These are phyloP conservation scores for Chelidonichthys spinosus DNA, from an alignment of 2,797 vertebrate species.

Conservation along the genomic window DNA sequence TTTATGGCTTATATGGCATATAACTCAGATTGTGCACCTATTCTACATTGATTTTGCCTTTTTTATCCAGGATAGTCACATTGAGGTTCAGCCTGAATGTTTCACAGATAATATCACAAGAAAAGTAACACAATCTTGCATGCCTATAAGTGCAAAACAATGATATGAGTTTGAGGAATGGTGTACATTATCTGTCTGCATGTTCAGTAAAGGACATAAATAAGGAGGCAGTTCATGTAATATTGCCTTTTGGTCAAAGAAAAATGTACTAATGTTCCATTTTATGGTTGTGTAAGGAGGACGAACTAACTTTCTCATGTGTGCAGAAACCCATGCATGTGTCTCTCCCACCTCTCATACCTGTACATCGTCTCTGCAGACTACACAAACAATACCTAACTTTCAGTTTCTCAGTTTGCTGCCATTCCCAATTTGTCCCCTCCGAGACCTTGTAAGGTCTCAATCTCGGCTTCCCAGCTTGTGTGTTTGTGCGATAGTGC, in stretches of 20 bases:
- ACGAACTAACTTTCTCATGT: no score
- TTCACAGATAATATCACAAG: not conserved
- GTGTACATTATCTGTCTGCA: no score
- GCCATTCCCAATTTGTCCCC: slow-evolving; percentile 40
- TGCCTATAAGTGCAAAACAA: no score
- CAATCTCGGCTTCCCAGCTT: slow-evolving; percentile 56
- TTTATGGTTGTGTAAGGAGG: no score
- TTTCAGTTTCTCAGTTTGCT: slow-evolving; percentile 14
- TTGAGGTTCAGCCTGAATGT: not conserved
- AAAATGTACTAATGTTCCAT: no score
- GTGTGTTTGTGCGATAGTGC: slow-evolving; percentile 56
- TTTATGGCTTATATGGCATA: slow-evolving; percentile 52
- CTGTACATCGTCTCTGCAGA: slow-evolving; percentile 16
- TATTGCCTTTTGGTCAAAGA: no score
- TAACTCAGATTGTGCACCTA: not conserved
- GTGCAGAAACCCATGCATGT: not conserved
- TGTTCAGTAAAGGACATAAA: no score
- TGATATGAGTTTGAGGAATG: no score
- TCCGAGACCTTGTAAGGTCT: slow-evolving; percentile 55
- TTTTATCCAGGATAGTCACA: not conserved
- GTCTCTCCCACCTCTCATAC: slow-evolving; percentile 12
- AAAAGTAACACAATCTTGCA: no score
- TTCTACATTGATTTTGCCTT: not conserved
- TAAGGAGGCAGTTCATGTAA: no score
- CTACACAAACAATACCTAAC: slow-evolving; percentile 1